Evolutionary conservation across 2,113 vertebrate species (phyloP), one percentile per base, ranked within the genome.

Genomic region (Bungarus multicinctus): DNA sequence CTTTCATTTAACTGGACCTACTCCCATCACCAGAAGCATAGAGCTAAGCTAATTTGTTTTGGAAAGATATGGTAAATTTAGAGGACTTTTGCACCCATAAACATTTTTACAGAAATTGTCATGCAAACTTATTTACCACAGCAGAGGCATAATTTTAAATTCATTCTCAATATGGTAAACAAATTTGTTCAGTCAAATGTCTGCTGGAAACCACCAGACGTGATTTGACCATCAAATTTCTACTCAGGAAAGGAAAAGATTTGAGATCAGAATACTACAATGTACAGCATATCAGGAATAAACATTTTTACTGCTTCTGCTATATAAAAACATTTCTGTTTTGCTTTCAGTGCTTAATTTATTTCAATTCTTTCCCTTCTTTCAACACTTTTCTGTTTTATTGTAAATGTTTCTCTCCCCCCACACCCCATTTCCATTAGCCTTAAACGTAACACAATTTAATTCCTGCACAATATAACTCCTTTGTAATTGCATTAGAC

Each of bases 41-140:
- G 88, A 54, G 90, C 94, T 92, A 94, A 89, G 47, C 88, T 90
- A 88, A 23, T n/a, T 92, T 94, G 88, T 89, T 91, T 54, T 91
- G 90, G 94, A 53, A 97, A 92, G 74, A 95, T 91, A 95, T 93
- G 64, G 91, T 95, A 93, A 96, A 96, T 96, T 91, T 94, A 93
- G 94, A 95, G 88, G 94, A 95, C 39, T 93, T 92, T 95, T 95
- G 69, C 85, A 91, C 53, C 34, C 30, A 27, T 94, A 22, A 91
- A 86, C 1, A 93, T 92, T 25, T 43, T 89, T 94, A 95, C 93
- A 91, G 89, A 93, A 91, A 88, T 89, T 16, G 39, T 88, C 23
- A 69, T 85, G 87, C 85, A 94, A 96, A 94, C 58, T 89, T 91
- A 58, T 58, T 93, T 81, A 58, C 34, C 94, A 95, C 95, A 97